Evolutionary conservation across 2,888 invertebrate genomes (phyloP).

Genomic region (Axea sp.): DNA sequence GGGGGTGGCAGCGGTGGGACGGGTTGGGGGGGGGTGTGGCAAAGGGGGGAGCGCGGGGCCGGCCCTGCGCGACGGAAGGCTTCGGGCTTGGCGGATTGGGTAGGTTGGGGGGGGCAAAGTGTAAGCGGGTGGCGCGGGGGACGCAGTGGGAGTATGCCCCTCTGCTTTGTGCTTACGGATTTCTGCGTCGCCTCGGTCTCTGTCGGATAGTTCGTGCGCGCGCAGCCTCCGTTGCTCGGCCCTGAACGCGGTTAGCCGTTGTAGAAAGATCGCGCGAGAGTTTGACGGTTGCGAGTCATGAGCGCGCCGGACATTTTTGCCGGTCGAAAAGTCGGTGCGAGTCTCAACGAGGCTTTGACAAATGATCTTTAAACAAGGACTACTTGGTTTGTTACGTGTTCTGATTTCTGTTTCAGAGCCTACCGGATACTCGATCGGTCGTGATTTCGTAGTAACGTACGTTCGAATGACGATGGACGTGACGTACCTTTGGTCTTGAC

Average conservation of each 20-base stretch:
- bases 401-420: conserved; percentile 80
- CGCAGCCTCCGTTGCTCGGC: conserved; percentile 78
- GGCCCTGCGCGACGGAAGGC: no score
- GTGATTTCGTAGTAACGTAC: conserved; percentile 63
- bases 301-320: no score
- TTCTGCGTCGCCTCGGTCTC: conserved; percentile 78
- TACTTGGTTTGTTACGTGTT: conserved; percentile 75
- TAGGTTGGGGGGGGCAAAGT: conserved; percentile 77
- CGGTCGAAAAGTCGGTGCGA: no score
- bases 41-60: no score
- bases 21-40: no score
- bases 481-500: no score
- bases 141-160: conserved; percentile 79
- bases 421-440: conserved; percentile 76
- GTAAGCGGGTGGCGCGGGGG: conserved; percentile 74
- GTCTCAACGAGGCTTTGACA: no score
- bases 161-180: conserved; percentile 80
- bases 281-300: no score
- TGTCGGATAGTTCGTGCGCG: conserved; percentile 77
- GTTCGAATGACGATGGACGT: no score
- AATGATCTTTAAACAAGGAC: conserved; percentile 45
- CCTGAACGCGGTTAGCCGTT: conserved; percentile 78
- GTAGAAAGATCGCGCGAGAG: conserved; percentile 68
- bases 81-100: conserved; percentile 70
- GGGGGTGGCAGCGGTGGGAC: no score